Base-by-base conservation (phyloP, 2,113 vertebrate genomes). In the Spea bombifrons region DNA sequence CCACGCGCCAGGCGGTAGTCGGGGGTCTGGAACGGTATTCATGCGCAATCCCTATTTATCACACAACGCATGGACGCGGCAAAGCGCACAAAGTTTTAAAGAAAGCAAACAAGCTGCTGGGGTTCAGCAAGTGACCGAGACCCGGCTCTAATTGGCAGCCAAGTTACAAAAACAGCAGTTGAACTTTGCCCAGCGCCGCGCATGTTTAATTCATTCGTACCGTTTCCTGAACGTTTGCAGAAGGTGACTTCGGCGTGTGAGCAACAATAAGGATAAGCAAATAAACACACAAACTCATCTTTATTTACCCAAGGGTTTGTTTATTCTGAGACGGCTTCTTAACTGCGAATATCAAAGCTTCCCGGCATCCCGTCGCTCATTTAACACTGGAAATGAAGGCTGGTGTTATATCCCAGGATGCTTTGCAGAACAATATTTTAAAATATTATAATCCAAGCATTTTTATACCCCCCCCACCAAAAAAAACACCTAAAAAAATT, bases 261-360 rank as follows among this genome's bases (percentile, higher is more conserved):
- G 52, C 66, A 49, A 30, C 68, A 65, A 79, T 72, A 66, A 79
- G 61, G 59, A 13, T 43, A 16, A 65, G 55, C 57, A 78, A 71
- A 78, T 71, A 71, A 63, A 71, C 17, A 17, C 30, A 10, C 5
- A 12, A 61, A 52, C 47, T 50, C 53, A n/a, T 16, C 44, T n/a
- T 61, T 46, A 73, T 72, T 66, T 47, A 53, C 48, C 48, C 12
- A 8, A 6, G 49, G 59, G 48, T 48, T 66, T 73, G 65, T 73
- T 73, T 66, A 73, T 52, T 72, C 76, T 8, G 30, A 7, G 49
- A 8, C 9, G 30, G 46, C 61, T 45, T 71, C 45, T 55, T 17
- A 66, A 66, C 59, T 48, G 70, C 61, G 71, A 73, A 79, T 57
- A 72, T 79, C 63, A 73, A 66, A 59, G 66, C 52, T 10, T 59